Evolutionary conservation across 1,140 invertebrate genomes (phyloP).

Genomic region (Drosophila serrata): DNA sequence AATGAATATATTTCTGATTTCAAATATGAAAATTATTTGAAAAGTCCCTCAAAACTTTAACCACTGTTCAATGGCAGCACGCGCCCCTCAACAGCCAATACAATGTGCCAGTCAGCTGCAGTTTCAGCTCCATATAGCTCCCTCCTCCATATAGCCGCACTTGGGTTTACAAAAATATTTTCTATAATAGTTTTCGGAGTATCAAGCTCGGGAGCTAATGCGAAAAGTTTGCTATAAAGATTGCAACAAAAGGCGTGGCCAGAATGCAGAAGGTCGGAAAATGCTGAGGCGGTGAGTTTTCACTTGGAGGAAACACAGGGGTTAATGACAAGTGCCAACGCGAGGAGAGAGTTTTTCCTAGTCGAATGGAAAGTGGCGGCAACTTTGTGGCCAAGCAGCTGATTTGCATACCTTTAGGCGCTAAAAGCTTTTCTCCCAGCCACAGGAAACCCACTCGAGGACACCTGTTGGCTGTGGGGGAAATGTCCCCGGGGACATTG

Average conservation of each 20-base stretch:
- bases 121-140: not conserved
- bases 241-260: slow-evolving; percentile 56
- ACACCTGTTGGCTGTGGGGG: slow-evolving; percentile 53
- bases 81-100: slow-evolving; percentile 56
- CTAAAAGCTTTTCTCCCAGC: slow-evolving; percentile 66
- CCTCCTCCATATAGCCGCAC: slow-evolving; percentile 14
- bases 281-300: not conserved
- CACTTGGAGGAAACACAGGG: slow-evolving; percentile 5
- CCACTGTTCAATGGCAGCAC: slow-evolving; percentile 42
- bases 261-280: slow-evolving; percentile 40
- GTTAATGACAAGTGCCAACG: slow-evolving; percentile 65
- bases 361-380: slow-evolving; percentile 38
- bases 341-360: slow-evolving; percentile 10
- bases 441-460: slow-evolving; percentile 30
- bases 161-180: slow-evolving; percentile 69
- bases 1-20: too few relatives aligned
- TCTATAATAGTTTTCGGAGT: slow-evolving; percentile 83
- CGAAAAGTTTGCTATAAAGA: slow-evolving; percentile 75
- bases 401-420: slow-evolving; percentile 75
- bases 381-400: slow-evolving; percentile 48
- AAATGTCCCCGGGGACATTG: slow-evolving; percentile 30
- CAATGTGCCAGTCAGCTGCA: slow-evolving; percentile 55
- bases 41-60: too few relatives aligned
- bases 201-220: slow-evolving; percentile 74
- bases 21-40: too few relatives aligned